These are phyloP conservation scores for Phoebastria nigripes DNA, from an alignment of 2,797 vertebrate species.

Conservation along the genomic window DNA sequence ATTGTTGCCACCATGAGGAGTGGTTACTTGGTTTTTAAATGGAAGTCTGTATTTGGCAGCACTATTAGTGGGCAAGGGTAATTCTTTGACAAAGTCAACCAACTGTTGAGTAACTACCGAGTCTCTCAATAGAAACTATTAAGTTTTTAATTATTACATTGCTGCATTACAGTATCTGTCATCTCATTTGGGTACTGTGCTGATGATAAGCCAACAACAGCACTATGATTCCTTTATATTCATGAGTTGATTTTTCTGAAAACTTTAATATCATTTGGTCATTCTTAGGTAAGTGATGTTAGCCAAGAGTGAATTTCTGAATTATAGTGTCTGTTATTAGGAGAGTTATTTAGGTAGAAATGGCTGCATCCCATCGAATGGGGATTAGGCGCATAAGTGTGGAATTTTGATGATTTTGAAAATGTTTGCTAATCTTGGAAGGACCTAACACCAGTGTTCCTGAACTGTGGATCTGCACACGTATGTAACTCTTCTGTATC, in stretches of 20 bases:
- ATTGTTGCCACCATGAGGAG: neutral
- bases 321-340: neutral
- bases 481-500: neutral
- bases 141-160: neutral
- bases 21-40: neutral
- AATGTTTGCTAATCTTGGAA: neutral
- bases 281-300: neutral
- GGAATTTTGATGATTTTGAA: neutral
- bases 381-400: neutral
- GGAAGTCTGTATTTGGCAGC: neutral
- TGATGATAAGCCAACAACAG: neutral
- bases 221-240: neutral
- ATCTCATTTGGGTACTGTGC: neutral
- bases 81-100: neutral
- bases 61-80: neutral
- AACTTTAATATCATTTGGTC: neutral
- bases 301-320: neutral
- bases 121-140: neutral
- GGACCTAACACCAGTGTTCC: neutral
- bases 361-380: neutral
- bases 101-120: neutral
- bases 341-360: neutral
- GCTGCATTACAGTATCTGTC: neutral
- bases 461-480: neutral
- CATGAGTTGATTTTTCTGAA: neutral